Percentiles rank a stretch among this genome's conserved stretches.
These are phyloP conservation scores for Leucozona laternaria DNA, from an alignment of 2,888 invertebrate species.

Conservation along the genomic window DNA sequence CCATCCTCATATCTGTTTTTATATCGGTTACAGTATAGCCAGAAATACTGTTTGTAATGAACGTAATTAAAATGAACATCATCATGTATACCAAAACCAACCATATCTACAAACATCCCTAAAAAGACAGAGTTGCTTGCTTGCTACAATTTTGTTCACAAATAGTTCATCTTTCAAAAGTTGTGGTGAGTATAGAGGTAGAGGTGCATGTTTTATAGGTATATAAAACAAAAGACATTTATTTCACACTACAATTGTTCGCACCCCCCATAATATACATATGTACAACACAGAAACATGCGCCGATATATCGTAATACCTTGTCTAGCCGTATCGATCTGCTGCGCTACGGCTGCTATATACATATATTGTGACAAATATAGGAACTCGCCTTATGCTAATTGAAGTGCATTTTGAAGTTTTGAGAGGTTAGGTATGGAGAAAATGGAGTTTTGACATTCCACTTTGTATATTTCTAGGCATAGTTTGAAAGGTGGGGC, in stretches of 20 bases:
- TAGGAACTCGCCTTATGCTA: constrained; percentile 50
- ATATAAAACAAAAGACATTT: constrained; percentile 59
- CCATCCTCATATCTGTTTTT: too few species aligned
- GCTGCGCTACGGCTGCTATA: constrained; percentile 26
- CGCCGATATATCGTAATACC: constrained; percentile 65
- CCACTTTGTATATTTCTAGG: constrained; percentile 1
- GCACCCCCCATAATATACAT: constrained; percentile 48
- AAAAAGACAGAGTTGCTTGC: not conserved
- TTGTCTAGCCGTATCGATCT: constrained; percentile 76
- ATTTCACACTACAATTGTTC: constrained; percentile 61
- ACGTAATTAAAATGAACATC: constrained; percentile 1
- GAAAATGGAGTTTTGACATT: constrained; percentile 28
- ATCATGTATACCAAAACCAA: not conserved
- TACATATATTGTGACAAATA: constrained; percentile 51
- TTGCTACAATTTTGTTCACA: not conserved
- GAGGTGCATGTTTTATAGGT: not conserved
- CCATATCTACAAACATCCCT: not conserved
- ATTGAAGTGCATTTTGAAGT: constrained; percentile 64
- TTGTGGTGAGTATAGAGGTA: constrained; percentile 42
- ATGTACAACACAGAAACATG: constrained; percentile 40
- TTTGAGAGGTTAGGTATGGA: constrained; percentile 21
- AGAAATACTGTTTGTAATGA: not conserved
- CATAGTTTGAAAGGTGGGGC: constrained; percentile 11
- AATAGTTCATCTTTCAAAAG: constrained; percentile 43
- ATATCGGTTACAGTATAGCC: not conserved